Conservation (phyloP, 2,888 invertebrate genomes). For the Sesia bembeciformis region DNA sequence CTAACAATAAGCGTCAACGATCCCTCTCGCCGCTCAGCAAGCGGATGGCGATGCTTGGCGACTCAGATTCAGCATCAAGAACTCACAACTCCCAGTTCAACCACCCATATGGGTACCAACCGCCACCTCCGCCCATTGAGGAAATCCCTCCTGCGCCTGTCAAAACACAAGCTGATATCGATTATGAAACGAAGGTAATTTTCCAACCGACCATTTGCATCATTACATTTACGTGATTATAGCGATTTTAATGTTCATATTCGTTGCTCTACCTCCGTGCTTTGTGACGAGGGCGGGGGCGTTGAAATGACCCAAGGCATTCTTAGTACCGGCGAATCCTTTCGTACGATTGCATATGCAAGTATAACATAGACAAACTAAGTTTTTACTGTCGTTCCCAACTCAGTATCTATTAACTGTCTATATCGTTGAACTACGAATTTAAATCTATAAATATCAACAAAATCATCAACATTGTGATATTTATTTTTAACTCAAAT, state of each 20-base stretch:
- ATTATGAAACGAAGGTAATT: conserved; percentile 77
- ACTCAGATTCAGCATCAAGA: conserved; percentile 55
- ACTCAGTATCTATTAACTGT: too few species aligned
- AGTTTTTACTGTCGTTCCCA: too few species aligned
- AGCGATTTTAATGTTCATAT: not conserved
- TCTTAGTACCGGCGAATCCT: too few species aligned
- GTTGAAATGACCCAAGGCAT: too few species aligned
- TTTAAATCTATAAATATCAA: too few species aligned
- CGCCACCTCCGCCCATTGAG: conserved; percentile 68
- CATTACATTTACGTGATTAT: not conserved
- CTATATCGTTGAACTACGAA: too few species aligned
- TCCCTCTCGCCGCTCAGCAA: conserved; percentile 88
- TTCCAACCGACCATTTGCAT: too few species aligned
- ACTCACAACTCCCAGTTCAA: conserved; percentile 80
- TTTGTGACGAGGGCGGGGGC: too few species aligned
- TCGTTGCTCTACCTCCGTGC: not conserved
- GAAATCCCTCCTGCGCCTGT: conserved; percentile 42
- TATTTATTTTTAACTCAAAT: too few species aligned
- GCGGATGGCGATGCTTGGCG: conserved; percentile 83
- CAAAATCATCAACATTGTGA: too few species aligned
- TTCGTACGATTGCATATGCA: too few species aligned
- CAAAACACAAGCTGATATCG: conserved; percentile 67
- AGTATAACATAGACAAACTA: too few species aligned
- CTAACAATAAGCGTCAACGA: conserved; percentile 77
- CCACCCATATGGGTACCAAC: conserved; percentile 78